A percentile compares a stretch with the other conserved stretches of the same genome.
Evolutionary conservation across 2,797 vertebrate genomes (phyloP).

Genomic region (Sebastes diploproa): DNA sequence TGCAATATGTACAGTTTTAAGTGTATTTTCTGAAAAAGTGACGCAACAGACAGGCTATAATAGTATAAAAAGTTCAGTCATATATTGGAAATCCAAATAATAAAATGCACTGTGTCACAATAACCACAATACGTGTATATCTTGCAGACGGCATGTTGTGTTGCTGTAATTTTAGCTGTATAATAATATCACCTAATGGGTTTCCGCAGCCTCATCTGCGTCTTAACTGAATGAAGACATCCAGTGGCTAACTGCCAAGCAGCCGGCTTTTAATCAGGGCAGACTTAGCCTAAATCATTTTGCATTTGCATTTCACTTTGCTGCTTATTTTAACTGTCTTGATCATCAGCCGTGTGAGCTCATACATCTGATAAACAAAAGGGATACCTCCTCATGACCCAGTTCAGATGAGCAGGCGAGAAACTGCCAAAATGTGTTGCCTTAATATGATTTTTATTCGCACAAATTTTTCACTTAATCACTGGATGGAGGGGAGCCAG

Average conservation of each 20-base stretch:
- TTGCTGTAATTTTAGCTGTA: slow-evolving; percentile 37
- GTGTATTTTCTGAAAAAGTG: neutral
- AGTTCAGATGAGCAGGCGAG: slow-evolving; percentile 26
- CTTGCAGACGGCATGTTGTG: slow-evolving; percentile 1
- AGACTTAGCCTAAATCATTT: slow-evolving; percentile 60
- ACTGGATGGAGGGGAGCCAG: slow-evolving; percentile 11
- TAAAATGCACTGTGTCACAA: neutral
- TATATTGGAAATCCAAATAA: neutral
- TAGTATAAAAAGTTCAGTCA: no score
- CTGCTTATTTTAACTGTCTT: slow-evolving; percentile 55
- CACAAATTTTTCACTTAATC: slow-evolving; percentile 19
- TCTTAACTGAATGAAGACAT: slow-evolving; percentile 48
- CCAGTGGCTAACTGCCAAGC: slow-evolving; percentile 69
- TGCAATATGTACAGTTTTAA: neutral
- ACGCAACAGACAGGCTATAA: neutral
- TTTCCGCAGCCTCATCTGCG: slow-evolving; percentile 49
- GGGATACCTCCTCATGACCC: slow-evolving; percentile 45
- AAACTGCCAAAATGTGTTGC: slow-evolving; percentile 33
- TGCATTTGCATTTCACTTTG: slow-evolving; percentile 67
- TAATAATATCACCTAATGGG: slow-evolving; percentile 43
- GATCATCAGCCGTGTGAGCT: slow-evolving; percentile 45
- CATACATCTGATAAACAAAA: slow-evolving; percentile 50
- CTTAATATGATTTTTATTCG: slow-evolving; percentile 30
- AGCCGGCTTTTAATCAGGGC: slow-evolving; percentile 66
- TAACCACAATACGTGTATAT: neutral